Percentiles rank a stretch among this genome's conserved stretches.
Conservation (phyloP, 2,888 invertebrate species). For the Agrotis ipsilon region DNA sequence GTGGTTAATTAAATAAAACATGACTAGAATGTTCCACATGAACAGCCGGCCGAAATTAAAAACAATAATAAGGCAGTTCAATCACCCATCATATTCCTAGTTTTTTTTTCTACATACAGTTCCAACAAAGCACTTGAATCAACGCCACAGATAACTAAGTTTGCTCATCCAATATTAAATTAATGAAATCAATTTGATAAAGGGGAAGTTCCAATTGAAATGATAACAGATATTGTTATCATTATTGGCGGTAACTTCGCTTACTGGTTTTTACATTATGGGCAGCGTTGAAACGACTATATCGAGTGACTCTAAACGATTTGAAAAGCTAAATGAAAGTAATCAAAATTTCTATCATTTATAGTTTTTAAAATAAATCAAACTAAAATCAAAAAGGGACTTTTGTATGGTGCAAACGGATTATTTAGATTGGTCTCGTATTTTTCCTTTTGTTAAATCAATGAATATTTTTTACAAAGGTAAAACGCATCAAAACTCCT, state of each 20-base stretch:
- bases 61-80: neutral
- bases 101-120: conserved; percentile 29
- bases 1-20: conserved; percentile 9
- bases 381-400: too few species aligned
- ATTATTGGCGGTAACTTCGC: conserved; percentile 59
- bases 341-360: too few species aligned
- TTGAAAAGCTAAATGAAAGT: too few species aligned
- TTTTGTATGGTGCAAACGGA: too few species aligned
- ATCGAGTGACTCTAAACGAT: neutral
- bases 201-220: conserved; percentile 63
- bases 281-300: neutral
- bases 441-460: too few species aligned
- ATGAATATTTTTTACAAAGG: too few species aligned
- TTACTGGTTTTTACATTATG: conserved; percentile 52
- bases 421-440: too few species aligned
- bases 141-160: conserved; percentile 67
- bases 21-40: conserved; percentile 1
- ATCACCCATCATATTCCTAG: conserved; percentile 14
- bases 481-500: too few species aligned
- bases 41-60: conserved; percentile 5
- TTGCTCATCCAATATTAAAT: conserved; percentile 75
- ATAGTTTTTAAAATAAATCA: too few species aligned
- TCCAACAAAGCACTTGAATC: conserved; percentile 57
- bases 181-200: conserved; percentile 80
- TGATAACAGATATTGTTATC: conserved; percentile 68